phyloP scores from a whole-genome alignment of 2,888 invertebrate genomes.

The Scelioninae gen. 1 region DNA sequence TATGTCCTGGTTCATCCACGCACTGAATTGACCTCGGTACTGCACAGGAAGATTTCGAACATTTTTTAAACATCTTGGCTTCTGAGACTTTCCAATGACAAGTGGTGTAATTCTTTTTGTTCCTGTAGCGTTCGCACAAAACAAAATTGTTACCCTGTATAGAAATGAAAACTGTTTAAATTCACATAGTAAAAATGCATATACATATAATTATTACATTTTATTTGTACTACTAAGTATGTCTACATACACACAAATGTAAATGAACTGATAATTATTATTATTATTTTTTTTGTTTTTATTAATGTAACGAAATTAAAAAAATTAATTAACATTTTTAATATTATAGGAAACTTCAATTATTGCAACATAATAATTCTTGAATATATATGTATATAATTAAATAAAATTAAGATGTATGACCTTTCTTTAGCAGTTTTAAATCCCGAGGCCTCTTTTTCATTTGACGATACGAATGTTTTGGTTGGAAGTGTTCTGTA shows the following conservation, averaged over 20 bases:
- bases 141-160: constrained; percentile 15
- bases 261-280: too few species aligned
- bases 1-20: constrained; percentile 45
- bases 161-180: not conserved
- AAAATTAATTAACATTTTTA: too few species aligned
- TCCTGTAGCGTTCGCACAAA: constrained; percentile 24
- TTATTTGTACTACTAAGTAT: too few species aligned
- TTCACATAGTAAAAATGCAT: not conserved
- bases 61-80: constrained; percentile 50
- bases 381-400: not conserved
- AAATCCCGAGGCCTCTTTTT: constrained; percentile 71
- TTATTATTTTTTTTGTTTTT: too few species aligned
- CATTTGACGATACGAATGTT: constrained; percentile 65
- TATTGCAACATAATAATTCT: not conserved
- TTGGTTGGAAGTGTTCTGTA: constrained; percentile 71
- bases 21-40: constrained; percentile 21
- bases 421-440: not conserved
- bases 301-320: too few species aligned
- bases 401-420: not conserved
- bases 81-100: constrained; percentile 39
- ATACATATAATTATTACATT: not conserved
- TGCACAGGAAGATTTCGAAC: constrained; percentile 29
- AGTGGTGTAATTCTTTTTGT: constrained; percentile 21
- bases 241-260: too few species aligned
- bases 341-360: not conserved